Evolutionary conservation across 2,888 invertebrate species (phyloP).

Genomic region (Callinectes sapidus): DNA sequence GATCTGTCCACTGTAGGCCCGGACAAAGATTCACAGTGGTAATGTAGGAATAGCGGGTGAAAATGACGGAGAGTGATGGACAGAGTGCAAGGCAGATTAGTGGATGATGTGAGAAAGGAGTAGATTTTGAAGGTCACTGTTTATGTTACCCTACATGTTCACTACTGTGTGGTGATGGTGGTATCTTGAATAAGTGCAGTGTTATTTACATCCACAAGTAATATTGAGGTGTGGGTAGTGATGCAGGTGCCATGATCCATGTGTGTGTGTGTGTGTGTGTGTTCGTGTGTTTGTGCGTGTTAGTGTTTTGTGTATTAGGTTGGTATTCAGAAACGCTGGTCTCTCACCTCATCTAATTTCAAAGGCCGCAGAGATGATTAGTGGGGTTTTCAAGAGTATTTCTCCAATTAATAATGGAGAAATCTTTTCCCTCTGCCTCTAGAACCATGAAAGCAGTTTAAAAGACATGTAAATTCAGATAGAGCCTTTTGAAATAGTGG

Average conservation of each 20-base stretch:
- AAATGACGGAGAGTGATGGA: not conserved
- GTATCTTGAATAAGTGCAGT: not conserved
- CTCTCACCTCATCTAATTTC: no score
- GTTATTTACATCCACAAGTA: not conserved
- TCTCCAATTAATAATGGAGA: no score
- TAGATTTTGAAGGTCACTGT: not conserved
- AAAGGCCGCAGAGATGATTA: no score
- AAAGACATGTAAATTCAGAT: no score
- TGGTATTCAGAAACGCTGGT: no score
- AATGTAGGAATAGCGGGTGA: not conserved
- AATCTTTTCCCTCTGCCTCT: no score
- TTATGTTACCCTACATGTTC: not conserved
- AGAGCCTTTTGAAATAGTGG: no score
- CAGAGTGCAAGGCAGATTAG: not conserved
- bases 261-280: no score
- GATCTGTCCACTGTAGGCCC: not conserved
- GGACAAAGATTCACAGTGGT: not conserved
- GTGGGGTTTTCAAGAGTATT: no score
- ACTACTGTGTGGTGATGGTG: not conserved
- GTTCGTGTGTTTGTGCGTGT: not conserved
- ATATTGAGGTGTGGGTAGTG: no score
- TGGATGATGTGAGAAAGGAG: not conserved
- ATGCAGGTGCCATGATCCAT: no score
- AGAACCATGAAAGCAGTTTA: no score
- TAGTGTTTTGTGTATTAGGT: not conserved